Evolutionary conservation across 2,888 invertebrate species (phyloP), one percentile per base, ranked within the genome.

Genomic region (Torymus auratus): DNA sequence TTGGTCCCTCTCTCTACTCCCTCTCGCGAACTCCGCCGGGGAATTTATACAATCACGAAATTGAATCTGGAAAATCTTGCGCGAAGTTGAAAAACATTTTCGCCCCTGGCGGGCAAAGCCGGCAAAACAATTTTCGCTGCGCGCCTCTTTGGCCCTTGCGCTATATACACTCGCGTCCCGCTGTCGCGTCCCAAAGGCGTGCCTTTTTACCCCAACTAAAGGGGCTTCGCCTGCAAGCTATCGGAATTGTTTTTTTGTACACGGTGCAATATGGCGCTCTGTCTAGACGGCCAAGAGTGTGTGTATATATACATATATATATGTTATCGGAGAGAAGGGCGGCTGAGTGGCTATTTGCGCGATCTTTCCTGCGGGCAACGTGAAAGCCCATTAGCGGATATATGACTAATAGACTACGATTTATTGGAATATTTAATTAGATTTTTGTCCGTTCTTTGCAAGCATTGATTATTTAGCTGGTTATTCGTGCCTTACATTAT

Each of bases 21-120:
- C 78, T 80, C 81, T 76, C 13, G 55, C 7, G 23, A 62, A 71
- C 82, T 82, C 3, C 28, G 28, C 28, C 28, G 28, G 68, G 77
- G 79, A 79, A 82, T 82, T 84, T 81, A 78, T 81, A 84, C 80
- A 84, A 84, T 83, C 80, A 76, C 82, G 81, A 68, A 82, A 84
- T 82, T 83, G 82, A 85, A 84, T 84, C 82, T 77, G 74, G 82
- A 75, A 83, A 83, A 84, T 84, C 78, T 74, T 56, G 77, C 56
- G 52, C 2, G 3, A 28, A 28, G 28, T 28, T 28, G 28, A 28
- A 28, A 28, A 28, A 28, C 28, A 28, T 28, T 28, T 28, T 28
- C 28, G 28, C 28, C 28, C 28, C 28, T 28, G 28, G 28, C 28
- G 28, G 28, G 7, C 7, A 28, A 28, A 28, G 3, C 28, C 52